phyloP scores from a whole-genome alignment of 2,113 vertebrate genomes.

The Tragelaphus strepsiceros region DNA sequence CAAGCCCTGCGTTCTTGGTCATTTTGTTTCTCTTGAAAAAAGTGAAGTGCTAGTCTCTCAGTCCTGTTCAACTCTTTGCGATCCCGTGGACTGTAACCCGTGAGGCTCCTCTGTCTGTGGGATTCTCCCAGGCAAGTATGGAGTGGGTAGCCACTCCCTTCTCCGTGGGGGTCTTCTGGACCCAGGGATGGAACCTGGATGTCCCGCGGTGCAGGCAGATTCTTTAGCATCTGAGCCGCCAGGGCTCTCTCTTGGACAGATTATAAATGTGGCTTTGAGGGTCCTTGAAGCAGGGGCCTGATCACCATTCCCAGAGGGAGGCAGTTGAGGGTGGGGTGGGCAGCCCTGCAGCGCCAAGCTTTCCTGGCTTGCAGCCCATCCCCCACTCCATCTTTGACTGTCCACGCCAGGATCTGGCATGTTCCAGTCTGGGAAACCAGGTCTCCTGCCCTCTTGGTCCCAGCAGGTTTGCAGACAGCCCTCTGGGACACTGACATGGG shows the following conservation, averaged over 20 bases:
- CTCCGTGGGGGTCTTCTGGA: not conserved
- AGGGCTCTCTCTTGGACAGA: not conserved
- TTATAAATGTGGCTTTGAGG: too few relatives aligned
- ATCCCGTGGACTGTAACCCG: not conserved
- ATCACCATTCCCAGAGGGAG: not conserved
- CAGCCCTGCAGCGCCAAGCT: fast-evolving
- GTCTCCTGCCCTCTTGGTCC: fast-evolving
- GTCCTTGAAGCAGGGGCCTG: not conserved
- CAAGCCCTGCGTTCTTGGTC: fast-evolving
- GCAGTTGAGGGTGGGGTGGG: fast-evolving
- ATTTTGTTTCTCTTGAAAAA: not conserved
- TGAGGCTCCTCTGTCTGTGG: not conserved
- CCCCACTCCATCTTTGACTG: fast-evolving
- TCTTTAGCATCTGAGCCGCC: not conserved
- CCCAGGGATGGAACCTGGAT: not conserved
- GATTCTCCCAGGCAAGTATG: not conserved
- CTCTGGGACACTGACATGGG: fast-evolving
- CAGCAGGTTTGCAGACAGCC: not conserved
- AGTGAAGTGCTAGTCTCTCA: not conserved
- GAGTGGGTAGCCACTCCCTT: not conserved
- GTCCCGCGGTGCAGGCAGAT: not conserved
- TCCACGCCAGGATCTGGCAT: fast-evolving
- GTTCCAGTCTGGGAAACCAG: fast-evolving
- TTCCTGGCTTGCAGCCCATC: not conserved
- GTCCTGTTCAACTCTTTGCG: fast-evolving